Evolutionary conservation across 2,888 invertebrate genomes (phyloP).

Genomic region (Cerastoderma edule): DNA sequence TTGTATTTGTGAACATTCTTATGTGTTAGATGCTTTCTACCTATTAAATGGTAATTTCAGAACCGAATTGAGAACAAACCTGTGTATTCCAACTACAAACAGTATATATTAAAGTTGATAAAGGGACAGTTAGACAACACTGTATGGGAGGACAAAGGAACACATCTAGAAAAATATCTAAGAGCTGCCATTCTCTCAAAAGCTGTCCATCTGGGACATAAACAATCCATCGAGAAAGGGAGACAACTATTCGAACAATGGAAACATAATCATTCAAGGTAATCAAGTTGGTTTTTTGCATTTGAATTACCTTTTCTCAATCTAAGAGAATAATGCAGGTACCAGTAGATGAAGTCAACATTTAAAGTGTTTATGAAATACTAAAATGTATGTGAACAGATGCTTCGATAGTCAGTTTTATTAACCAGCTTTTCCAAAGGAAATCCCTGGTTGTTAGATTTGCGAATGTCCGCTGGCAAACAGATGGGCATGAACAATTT

Average conservation of each 20-base stretch:
- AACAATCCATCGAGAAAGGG: constrained; percentile 89
- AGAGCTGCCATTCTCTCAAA: constrained; percentile 89
- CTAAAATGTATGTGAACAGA: too few species aligned
- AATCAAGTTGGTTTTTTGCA: not conserved
- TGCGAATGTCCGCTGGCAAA: too few species aligned
- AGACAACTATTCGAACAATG: constrained; percentile 89
- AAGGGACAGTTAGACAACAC: constrained; percentile 87
- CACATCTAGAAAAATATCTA: constrained; percentile 89
- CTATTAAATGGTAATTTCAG: constrained; percentile 89
- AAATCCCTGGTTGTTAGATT: too few species aligned
- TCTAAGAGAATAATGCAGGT: too few species aligned
- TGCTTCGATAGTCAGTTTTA: too few species aligned
- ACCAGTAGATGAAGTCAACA: too few species aligned
- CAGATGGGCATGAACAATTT: too few species aligned
- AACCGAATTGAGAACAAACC: constrained; percentile 89
- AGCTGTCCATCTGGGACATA: constrained; percentile 90
- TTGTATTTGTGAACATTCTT: too few species aligned
- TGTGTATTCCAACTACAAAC: constrained; percentile 84
- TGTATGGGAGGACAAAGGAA: constrained; percentile 88
- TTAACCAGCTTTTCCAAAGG: too few species aligned
- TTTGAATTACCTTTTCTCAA: too few species aligned
- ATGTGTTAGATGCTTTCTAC: too few species aligned
- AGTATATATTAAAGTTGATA: constrained; percentile 86
- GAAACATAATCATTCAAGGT: constrained; percentile 82
- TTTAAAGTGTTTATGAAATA: too few species aligned